Base-by-base conservation (phyloP, 2,113 vertebrate species). In the Megaceryle torquata region DNA sequence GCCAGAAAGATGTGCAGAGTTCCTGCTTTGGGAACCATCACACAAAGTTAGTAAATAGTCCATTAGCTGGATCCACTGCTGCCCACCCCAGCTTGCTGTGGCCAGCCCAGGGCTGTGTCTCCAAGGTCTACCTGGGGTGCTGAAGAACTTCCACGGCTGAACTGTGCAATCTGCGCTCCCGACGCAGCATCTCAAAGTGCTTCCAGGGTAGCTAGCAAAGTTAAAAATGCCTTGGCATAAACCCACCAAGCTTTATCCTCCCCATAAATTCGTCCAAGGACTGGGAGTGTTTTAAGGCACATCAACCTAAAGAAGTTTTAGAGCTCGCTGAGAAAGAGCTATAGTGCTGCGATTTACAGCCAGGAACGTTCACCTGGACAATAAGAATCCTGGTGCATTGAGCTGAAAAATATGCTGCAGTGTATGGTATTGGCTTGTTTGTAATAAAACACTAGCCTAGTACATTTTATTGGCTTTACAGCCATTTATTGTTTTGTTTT, bases 361-460 rank as follows among this genome's bases (percentile, higher is more conserved):
- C 79, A 50, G 82, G 88, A 95, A 95, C 90, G 33, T 86, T 95
- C 97, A 94, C 93, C 92, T 96, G 96, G 95, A 95, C 96, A 96
- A 95, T 94, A 97, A 96, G 95, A 94, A 93, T 93, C 89, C 82
- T 87, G 91, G 96, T 93, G 96, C 93, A 96, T 53, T 96, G 91
- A 95, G 82, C 95, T 97, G 97, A 95, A 96, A 97, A 97, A 97
- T 96, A 97, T 82, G 91, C 95, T 96, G 94, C 96, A 93, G 84
- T 97, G 72, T 84, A 94, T 79, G 86, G 89, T 93, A 94, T 93
- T 94, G 96, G 95, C 93, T 97, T 97, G 92, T 93, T 95, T 96
- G 86, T 89, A 86, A 94, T 95, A 96, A 97, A 97, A 92, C 95
- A 95, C 83, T 24, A 70, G 88, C 74, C 89, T 77, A 13, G 91